These are phyloP conservation scores for Silurus asotus DNA, from an alignment of 2,113 vertebrate genomes.

Conservation along the genomic window DNA sequence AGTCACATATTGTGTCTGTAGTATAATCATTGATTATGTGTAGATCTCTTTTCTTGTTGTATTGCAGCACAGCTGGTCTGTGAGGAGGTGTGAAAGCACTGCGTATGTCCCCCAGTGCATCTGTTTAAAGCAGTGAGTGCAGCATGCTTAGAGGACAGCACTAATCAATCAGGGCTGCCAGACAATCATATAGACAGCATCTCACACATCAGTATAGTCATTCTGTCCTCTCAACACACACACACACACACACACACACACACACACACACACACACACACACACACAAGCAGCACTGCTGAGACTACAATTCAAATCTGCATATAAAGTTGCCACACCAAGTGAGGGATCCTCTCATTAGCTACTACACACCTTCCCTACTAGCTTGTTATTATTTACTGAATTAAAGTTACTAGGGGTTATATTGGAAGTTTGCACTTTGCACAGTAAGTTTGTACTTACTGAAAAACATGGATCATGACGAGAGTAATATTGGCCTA, in stretches of 20 bases:
- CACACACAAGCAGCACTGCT: background rate
- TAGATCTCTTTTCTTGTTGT: background rate
- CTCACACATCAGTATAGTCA: background rate
- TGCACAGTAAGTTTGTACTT: too few relatives aligned
- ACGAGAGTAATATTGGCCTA: background rate
- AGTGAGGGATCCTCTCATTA: background rate
- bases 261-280: too few relatives aligned
- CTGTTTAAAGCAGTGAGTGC: background rate
- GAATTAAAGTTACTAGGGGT: background rate
- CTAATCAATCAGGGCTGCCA: background rate
- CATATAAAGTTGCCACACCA: background rate
- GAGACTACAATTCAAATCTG: background rate
- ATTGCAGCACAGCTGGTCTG: background rate
- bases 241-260: background rate
- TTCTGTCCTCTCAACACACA: background rate
- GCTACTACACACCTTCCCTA: background rate
- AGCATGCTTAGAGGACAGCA: background rate
- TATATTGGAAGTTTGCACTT: background rate
- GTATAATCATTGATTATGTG: background rate
- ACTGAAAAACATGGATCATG: background rate
- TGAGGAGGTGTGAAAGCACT: background rate
- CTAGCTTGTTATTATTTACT: background rate
- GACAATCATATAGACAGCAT: background rate
- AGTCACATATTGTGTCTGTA: constrained; percentile 50
- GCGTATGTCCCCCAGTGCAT: background rate